Conservation (phyloP, 2,888 invertebrate genomes). For the Pteria penguin region DNA sequence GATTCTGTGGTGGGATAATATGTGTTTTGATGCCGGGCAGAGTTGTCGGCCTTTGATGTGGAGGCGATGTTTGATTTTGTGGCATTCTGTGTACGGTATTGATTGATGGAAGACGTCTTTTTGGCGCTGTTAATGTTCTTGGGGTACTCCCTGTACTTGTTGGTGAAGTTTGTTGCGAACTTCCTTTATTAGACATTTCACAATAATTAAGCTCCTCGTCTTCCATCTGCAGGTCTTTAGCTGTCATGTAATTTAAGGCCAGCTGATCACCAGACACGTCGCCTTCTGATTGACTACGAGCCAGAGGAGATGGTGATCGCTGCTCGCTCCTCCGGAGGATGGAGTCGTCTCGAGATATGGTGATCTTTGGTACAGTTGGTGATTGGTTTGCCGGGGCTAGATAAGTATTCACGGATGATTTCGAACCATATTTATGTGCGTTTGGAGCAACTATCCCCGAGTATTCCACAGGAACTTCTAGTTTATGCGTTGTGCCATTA, state of each 20-base stretch:
- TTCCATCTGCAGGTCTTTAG: conserved; percentile 49
- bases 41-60: not conserved
- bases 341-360: conserved; percentile 12
- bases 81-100: not conserved
- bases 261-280: not conserved
- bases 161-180: not conserved
- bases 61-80: not conserved
- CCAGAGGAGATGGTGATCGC: not conserved
- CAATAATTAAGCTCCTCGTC: conserved; percentile 38
- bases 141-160: not conserved
- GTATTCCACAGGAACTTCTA: conserved; percentile 19
- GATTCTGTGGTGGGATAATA: not conserved
- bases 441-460: conserved; percentile 10
- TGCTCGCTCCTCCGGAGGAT: not conserved
- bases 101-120: not conserved
- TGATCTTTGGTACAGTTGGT: not conserved
- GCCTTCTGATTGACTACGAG: not conserved
- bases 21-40: not conserved
- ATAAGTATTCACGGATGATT: conserved; percentile 16
- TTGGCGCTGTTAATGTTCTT: not conserved
- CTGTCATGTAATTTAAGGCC: conserved; percentile 48
- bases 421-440: conserved; percentile 7
- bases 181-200: too few relatives aligned
- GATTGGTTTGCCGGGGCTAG: conserved; percentile 9
- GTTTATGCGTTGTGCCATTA: conserved; percentile 5